A percentile compares a stretch with the other conserved stretches of the same genome.
Conservation (phyloP, 2,113 vertebrate genomes). For the Irena cyanogastra region DNA sequence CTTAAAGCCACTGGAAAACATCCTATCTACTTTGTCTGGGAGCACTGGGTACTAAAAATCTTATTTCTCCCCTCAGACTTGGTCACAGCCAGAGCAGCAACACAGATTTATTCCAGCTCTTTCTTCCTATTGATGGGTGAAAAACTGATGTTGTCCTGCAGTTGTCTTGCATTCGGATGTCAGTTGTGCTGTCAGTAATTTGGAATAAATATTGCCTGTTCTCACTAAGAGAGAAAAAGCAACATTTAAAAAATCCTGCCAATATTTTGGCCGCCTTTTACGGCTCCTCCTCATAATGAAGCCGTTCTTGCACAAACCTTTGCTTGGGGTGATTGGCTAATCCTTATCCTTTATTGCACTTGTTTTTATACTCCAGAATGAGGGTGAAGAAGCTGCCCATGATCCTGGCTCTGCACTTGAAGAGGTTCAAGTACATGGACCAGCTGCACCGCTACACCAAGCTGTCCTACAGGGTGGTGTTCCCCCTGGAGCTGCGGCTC, state of each 20-base stretch:
- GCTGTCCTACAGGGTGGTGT: constrained; percentile 91
- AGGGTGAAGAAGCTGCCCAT: constrained; percentile 91
- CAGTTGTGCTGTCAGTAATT: not conserved
- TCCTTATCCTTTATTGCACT: rapidly evolving
- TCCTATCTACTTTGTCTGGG: not conserved
- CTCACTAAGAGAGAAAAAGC: not conserved
- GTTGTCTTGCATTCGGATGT: not conserved
- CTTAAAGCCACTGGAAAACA: not conserved
- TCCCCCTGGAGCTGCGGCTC: constrained; percentile 89
- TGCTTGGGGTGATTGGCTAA: not conserved
- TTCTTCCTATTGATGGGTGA: not conserved
- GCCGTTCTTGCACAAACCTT: not conserved
- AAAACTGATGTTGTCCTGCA: not conserved
- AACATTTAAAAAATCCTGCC: not conserved
- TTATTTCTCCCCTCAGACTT: not conserved
- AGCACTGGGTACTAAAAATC: not conserved
- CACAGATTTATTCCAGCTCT: not conserved
- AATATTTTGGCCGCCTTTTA: not conserved
- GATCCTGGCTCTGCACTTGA: constrained; percentile 90
- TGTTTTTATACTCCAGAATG: constrained; percentile 70
- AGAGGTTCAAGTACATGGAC: constrained; percentile 95
- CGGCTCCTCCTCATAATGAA: rapidly evolving
- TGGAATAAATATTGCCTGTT: not conserved
- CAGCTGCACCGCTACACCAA: constrained; percentile 94
- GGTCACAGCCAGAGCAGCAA: not conserved